Percentiles rank a stretch among this genome's conserved stretches.
Conservation (phyloP, 2,797 vertebrate genomes). For the Amniataba percoides region DNA sequence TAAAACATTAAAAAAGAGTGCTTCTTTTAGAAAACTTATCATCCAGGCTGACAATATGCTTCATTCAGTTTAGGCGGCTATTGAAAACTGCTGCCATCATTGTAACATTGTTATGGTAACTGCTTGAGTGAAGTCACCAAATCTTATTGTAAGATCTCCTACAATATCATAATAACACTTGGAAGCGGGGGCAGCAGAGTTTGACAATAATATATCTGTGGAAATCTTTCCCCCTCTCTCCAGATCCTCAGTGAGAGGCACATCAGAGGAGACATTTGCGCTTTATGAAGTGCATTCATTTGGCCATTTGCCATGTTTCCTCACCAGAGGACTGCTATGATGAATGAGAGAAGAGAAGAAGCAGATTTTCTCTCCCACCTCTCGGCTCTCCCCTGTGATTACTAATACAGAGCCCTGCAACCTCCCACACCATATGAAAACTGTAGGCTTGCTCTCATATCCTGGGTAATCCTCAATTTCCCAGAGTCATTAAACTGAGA, state of each 20-base stretch:
- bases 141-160: conserved; percentile 85
- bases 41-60: conserved; percentile 78
- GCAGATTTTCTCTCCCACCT: conserved; percentile 88
- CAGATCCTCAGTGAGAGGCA: conserved; percentile 84
- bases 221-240: conserved; percentile 83
- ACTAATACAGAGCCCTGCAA: conserved; percentile 86
- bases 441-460: conserved; percentile 87
- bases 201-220: conserved; percentile 87
- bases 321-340: conserved; percentile 87
- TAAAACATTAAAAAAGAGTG: conserved; percentile 77
- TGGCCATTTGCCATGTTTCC: conserved; percentile 88
- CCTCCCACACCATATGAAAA: conserved; percentile 88
- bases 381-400: conserved; percentile 86
- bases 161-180: conserved; percentile 85
- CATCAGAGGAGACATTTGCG: conserved; percentile 87
- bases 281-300: conserved; percentile 88
- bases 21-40: conserved; percentile 76
- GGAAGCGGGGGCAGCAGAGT: conserved; percentile 84
- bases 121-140: conserved; percentile 83
- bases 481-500: conserved; percentile 87
- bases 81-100: conserved; percentile 82
- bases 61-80: conserved; percentile 79
- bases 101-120: conserved; percentile 85
- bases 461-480: conserved; percentile 87
- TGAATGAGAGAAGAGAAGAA: conserved; percentile 88